These are phyloP conservation scores for Linepithema humile DNA, from an alignment of 1,140 invertebrate species.

Conservation along the genomic window DNA sequence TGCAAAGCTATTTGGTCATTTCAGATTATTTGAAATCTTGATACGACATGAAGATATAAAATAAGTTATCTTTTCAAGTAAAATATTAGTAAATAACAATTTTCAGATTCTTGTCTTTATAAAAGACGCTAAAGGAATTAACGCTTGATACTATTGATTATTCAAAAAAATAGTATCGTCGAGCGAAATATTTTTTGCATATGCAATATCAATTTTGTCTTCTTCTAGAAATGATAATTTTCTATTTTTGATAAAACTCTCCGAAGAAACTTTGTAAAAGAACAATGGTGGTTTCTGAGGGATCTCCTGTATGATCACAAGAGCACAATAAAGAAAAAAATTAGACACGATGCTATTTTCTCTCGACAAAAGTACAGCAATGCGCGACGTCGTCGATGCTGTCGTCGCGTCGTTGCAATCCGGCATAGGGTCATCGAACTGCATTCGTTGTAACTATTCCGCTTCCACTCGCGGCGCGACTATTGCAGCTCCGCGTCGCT, in stretches of 20 bases:
- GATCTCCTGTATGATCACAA: background rate
- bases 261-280: background rate
- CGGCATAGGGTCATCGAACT: slow-evolving; percentile 59
- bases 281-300: background rate
- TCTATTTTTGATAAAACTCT: background rate
- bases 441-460: slow-evolving; percentile 56
- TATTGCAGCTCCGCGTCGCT: slow-evolving; percentile 55
- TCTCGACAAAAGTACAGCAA: slow-evolving; percentile 44
- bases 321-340: background rate
- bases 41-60: background rate
- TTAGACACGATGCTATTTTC: slow-evolving; percentile 56
- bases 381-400: slow-evolving; percentile 54
- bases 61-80: no score
- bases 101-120: no score
- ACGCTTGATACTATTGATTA: no score
- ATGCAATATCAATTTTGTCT: background rate
- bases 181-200: background rate
- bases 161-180: no score
- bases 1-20: background rate
- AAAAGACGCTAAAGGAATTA: no score
- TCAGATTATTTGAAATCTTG: background rate
- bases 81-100: no score
- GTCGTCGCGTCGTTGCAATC: slow-evolving; percentile 56
- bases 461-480: slow-evolving; percentile 26
- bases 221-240: background rate